Evolutionary conservation across 37 sponge, comb jelly and placozoan species (phyloP), one percentile per base, ranked within the genome.

Genomic region (Bolinopsis microptera): DNA sequence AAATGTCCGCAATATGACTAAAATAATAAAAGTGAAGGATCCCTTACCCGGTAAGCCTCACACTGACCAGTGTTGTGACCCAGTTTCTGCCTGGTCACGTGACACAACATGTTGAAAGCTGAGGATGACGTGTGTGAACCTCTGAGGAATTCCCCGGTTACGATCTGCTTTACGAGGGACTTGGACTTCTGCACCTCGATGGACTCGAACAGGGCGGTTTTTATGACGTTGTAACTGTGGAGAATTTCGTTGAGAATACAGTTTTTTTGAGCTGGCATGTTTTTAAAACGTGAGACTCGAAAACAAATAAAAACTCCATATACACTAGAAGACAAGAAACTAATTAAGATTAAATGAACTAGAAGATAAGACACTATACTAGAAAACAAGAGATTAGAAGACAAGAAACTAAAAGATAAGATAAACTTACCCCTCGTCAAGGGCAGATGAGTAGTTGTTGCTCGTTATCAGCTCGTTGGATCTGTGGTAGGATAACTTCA

Each of bases 341-440:
- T n/a, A n/a, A n/a, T n/a, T n/a, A n/a, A n/a, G n/a, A n/a, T n/a
- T n/a, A n/a, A n/a, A n/a, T n/a, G n/a, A n/a, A n/a, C n/a, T n/a
- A n/a, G n/a, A n/a, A n/a, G n/a, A n/a, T n/a, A n/a, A n/a, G n/a
- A n/a, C n/a, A n/a, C n/a, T n/a, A n/a, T n/a, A n/a, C n/a, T n/a
- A n/a, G n/a, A n/a, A n/a, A n/a, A n/a, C n/a, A n/a, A n/a, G n/a
- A n/a, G n/a, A n/a, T n/a, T n/a, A n/a, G n/a, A n/a, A n/a, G n/a
- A n/a, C n/a, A n/a, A n/a, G n/a, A n/a, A n/a, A n/a, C n/a, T n/a
- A n/a, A n/a, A n/a, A n/a, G n/a, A n/a, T n/a, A n/a, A n/a, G n/a
- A n/a, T n/a, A 48, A 70, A 70, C 74, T 28, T n/a, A 70, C 74
- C 74, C 74, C 30, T 70, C 74, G 24, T 70, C 74, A 3, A 70